Percentiles rank a stretch among this genome's conserved stretches.
Conservation (phyloP, 2,797 vertebrate genomes). For the Babyrousa celebensis region DNA sequence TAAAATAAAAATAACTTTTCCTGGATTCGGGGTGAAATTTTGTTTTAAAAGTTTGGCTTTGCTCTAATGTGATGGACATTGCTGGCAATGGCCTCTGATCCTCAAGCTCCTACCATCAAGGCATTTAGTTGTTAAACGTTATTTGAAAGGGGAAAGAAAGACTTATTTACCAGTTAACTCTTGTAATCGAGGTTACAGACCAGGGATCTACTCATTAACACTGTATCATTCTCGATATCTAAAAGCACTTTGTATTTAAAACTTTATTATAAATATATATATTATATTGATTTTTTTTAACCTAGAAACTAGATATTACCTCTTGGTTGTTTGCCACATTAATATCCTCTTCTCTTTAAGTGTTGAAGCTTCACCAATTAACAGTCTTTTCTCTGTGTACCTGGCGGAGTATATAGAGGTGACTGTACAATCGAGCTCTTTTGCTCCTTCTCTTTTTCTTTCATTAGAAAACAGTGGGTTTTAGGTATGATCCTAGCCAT, state of each 20-base stretch:
- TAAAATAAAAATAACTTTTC: constrained; percentile 80
- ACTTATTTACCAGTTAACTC: constrained; percentile 78
- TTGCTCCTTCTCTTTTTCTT: not conserved
- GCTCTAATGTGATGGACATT: constrained; percentile 85
- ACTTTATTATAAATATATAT: constrained; percentile 86
- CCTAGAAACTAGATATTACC: constrained; percentile 90
- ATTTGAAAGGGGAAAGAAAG: constrained; percentile 72
- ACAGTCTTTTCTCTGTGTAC: constrained; percentile 85
- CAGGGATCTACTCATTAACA: constrained; percentile 92
- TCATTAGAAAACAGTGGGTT: constrained; percentile 29
- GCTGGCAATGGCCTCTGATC: constrained; percentile 85
- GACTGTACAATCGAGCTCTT: constrained; percentile 63
- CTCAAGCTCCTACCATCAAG: constrained; percentile 72
- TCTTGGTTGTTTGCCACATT: constrained; percentile 90
- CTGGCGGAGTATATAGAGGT: constrained; percentile 70
- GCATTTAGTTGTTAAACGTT: constrained; percentile 81
- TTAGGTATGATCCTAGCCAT: constrained; percentile 74
- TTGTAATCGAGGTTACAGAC: constrained; percentile 88
- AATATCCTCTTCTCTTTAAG: constrained; percentile 85
- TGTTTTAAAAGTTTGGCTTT: constrained; percentile 83
- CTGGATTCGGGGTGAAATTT: constrained; percentile 84
- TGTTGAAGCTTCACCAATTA: constrained; percentile 71
- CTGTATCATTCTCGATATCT: constrained; percentile 92
- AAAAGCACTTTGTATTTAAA: constrained; percentile 94
- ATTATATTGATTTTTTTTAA: constrained; percentile 89